Percentiles rank a stretch among this genome's conserved stretches.
phyloP scores from a whole-genome alignment of 2,797 vertebrate species.

The Tragelaphus oryx region DNA sequence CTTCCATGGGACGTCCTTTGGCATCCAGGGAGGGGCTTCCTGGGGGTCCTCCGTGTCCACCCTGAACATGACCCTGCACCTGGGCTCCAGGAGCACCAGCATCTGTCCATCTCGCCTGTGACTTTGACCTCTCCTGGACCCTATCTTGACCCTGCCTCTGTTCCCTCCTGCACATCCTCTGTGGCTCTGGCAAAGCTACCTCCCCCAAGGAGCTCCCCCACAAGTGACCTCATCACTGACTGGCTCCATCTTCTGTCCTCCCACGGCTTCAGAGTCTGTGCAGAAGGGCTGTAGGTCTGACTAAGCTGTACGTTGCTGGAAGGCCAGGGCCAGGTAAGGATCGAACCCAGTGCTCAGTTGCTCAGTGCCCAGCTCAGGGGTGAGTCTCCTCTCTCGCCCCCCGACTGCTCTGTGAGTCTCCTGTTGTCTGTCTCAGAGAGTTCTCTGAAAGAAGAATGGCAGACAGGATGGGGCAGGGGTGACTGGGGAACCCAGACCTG shows the following conservation, averaged over 20 bases:
- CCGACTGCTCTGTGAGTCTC: background rate
- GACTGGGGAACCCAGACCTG: background rate
- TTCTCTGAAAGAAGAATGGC: background rate
- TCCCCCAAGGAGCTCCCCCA: background rate
- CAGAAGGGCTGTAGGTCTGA: background rate
- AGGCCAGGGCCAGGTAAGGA: too few species aligned
- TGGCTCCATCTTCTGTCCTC: fast-evolving
- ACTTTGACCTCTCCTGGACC: background rate
- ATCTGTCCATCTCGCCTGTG: background rate
- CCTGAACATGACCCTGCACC: background rate
- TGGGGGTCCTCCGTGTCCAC: background rate
- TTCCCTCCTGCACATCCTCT: background rate
- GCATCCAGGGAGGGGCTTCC: too few species aligned
- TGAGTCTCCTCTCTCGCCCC: background rate
- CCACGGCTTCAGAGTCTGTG: background rate
- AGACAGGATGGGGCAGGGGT: fast-evolving
- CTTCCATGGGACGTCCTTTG: background rate
- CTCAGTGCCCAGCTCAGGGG: too few species aligned
- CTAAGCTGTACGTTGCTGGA: background rate
- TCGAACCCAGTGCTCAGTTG: too few species aligned
- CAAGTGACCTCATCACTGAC: fast-evolving
- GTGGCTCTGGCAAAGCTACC: background rate
- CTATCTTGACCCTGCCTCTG: background rate
- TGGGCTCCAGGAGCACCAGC: background rate
- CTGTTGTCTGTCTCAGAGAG: background rate